Base-by-base conservation (phyloP, 1,140 invertebrate genomes). In the Apis cerana region DNA sequence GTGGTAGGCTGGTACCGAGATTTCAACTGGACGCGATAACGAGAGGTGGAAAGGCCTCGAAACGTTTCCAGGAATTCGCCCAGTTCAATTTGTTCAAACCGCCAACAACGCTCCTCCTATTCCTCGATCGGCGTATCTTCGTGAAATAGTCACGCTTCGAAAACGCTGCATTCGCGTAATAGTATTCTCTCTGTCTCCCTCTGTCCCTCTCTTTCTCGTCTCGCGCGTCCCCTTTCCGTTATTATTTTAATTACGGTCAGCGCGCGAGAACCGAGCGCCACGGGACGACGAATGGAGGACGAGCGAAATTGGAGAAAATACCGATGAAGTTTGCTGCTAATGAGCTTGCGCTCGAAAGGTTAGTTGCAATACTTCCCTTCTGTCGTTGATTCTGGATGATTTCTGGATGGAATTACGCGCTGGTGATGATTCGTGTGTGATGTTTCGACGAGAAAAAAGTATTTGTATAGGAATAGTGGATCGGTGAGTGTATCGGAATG, bases 71-170 rank as follows among this genome's bases (percentile, higher is more conserved):
- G 67, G 56, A 85, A 85, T 79, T 75, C 79, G 84, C 75, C 33
- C 33, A 56, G 75, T 79, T 81, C 86, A 84, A 88, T 88, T 88
- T 88, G 84, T 88, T 86, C 84, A 82, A 61, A 23, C 50, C 48
- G n/a, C 50, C 70, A 75, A 80, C 70, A 80, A 75, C 71, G 27
- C 52, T 50, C 65, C 58, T 23, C 17, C 79, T 33, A 15, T 27
- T 50, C 52, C 56, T 75, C 79, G 56, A 80, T 80, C 79, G 21
- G 70, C 33, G 33, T 0, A 43, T 9, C 70, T 56, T 4, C 2
- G 59, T 13, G 52, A 54, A 67, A 80, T 19, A 74, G 59, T 54
- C 33, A 21, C 52, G 70, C 33, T 58, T 64, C 21, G 56, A 75
- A 70, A 70, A 70, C 33, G 33, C 48, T 52, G n/a, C 50, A 19